Evolutionary conservation across 2,888 invertebrate genomes (phyloP).

Genomic region (Panopea generosa): DNA sequence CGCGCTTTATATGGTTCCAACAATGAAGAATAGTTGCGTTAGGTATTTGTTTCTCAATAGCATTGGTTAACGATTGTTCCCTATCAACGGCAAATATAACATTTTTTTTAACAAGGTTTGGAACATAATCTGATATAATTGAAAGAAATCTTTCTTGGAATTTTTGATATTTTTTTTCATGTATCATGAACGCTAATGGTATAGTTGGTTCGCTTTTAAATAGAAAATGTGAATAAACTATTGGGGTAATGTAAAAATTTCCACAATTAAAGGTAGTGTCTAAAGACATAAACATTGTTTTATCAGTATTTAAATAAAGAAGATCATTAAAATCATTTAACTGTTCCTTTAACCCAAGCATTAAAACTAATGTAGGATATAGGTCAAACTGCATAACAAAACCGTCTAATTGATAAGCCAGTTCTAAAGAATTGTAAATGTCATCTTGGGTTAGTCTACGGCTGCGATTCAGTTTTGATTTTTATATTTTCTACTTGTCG

Average conservation of each 20-base stretch:
- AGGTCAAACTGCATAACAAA: slow-evolving; percentile 30
- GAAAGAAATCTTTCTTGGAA: slow-evolving; percentile 26
- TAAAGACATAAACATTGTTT: slow-evolving; percentile 23
- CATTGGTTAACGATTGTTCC: slow-evolving; percentile 5
- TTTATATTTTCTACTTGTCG: slow-evolving; percentile 20
- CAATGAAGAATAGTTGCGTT: too few species aligned
- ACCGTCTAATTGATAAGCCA: slow-evolving; percentile 38
- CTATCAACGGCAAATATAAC: slow-evolving; percentile 25
- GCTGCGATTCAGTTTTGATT: background rate
- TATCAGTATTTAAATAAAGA: slow-evolving; percentile 2
- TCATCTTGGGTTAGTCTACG: slow-evolving; percentile 28
- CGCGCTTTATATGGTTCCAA: too few species aligned
- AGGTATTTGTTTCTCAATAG: background rate
- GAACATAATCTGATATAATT: slow-evolving; percentile 12
- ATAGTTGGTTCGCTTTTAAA: slow-evolving; percentile 24
- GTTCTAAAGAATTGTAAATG: slow-evolving; percentile 23
- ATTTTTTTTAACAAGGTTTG: slow-evolving; percentile 11
- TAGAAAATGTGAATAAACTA: slow-evolving; percentile 31
- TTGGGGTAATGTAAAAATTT: slow-evolving; percentile 30
- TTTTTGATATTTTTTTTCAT: slow-evolving; percentile 39
- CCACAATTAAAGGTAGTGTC: slow-evolving; percentile 39
- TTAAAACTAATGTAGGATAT: slow-evolving; percentile 22
- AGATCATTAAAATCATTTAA: slow-evolving; percentile 31
- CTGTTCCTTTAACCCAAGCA: slow-evolving; percentile 21
- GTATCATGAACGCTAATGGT: slow-evolving; percentile 30